Conservation (phyloP, 2,113 vertebrate species). For the Catagonus wagneri region DNA sequence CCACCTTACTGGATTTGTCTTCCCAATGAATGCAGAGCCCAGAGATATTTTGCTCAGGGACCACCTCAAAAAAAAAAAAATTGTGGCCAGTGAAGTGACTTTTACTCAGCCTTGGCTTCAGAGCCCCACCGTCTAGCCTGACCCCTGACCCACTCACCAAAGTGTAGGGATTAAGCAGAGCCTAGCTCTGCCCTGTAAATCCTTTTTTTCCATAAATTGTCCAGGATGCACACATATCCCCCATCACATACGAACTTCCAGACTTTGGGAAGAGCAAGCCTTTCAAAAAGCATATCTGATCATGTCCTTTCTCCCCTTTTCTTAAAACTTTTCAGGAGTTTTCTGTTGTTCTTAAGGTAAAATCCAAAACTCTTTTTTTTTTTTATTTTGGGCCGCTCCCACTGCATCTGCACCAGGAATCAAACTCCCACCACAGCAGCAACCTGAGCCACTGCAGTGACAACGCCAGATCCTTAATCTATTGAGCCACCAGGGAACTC, state of each 20-base stretch:
- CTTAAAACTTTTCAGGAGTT: background rate
- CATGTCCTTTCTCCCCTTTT: background rate
- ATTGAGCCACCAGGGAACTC: too few relatives aligned
- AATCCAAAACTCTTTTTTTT: background rate
- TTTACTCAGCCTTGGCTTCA: background rate
- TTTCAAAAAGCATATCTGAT: background rate
- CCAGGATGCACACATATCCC: background rate
- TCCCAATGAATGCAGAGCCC: background rate
- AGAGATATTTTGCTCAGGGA: background rate
- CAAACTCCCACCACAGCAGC: too few relatives aligned
- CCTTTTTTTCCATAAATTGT: background rate
- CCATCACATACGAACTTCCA: background rate
- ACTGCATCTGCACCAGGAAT: too few relatives aligned
- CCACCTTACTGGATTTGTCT: background rate
- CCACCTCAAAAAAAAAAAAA: background rate
- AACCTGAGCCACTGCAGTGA: too few relatives aligned
- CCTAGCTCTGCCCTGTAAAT: background rate
- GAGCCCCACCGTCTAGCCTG: background rate
- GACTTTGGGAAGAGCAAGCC: background rate
- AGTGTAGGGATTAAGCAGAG: background rate
- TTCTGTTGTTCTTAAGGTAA: background rate
- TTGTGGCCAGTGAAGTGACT: accelerated
- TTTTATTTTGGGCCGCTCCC: too few relatives aligned
- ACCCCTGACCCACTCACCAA: background rate
- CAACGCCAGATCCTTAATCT: too few relatives aligned